phyloP scores from a whole-genome alignment of 2,797 vertebrate species.

The Vultur gryphus region DNA sequence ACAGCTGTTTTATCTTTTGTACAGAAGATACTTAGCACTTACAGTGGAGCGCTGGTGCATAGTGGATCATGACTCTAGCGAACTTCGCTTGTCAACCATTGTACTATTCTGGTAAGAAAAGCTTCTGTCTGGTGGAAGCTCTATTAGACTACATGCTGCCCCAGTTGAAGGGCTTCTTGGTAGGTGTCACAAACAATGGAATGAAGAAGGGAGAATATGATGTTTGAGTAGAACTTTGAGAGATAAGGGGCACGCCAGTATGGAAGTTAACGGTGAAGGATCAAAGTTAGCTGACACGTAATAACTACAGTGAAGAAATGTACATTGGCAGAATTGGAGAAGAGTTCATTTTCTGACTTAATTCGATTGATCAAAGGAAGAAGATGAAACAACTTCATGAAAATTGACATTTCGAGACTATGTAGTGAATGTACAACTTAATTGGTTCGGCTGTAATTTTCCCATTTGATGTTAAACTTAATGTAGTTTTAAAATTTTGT shows the following conservation, averaged over 20 bases:
- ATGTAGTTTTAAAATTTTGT: not conserved
- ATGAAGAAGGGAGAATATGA: not conserved
- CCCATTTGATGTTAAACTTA: not conserved
- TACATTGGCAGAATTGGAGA: not conserved
- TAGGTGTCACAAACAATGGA: not conserved
- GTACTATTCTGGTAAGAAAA: not conserved
- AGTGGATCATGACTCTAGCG: rapidly evolving
- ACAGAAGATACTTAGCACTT: rapidly evolving
- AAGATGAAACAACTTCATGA: not conserved
- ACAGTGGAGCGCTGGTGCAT: rapidly evolving
- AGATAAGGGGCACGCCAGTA: not conserved
- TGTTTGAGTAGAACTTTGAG: not conserved
- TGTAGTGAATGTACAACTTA: not conserved
- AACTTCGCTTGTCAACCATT: not conserved
- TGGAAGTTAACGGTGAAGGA: not conserved
- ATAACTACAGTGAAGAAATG: not conserved
- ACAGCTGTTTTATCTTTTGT: not conserved
- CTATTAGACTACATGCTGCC: not conserved
- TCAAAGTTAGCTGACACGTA: not conserved
- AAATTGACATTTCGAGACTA: not conserved
- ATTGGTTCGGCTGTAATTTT: not conserved
- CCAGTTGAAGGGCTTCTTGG: not conserved
- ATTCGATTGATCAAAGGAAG: not conserved
- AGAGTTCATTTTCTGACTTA: not conserved
- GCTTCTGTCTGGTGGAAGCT: not conserved